A percentile compares a stretch with the other conserved stretches of the same genome.
Evolutionary conservation across 2,797 vertebrate genomes (phyloP).

Genomic region (Poecilia wingei): DNA sequence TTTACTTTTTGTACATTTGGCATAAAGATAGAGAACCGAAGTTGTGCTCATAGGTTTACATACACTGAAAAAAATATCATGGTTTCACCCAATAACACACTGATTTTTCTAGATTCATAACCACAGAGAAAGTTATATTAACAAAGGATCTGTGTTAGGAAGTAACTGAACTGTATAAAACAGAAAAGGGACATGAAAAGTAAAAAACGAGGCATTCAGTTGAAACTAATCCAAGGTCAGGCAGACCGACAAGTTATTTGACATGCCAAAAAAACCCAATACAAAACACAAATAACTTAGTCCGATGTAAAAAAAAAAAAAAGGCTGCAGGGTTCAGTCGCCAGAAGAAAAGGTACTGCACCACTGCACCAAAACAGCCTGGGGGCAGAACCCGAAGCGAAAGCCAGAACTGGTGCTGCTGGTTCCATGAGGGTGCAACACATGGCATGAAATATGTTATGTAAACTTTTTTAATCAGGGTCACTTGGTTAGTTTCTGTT

Average conservation of each 20-base stretch:
- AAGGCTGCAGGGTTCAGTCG: neutral
- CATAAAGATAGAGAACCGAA: slow-evolving; percentile 10
- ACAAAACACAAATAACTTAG: neutral
- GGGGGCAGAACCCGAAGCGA: neutral
- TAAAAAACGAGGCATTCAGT: neutral
- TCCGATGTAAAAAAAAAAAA: neutral
- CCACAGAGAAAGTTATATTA: neutral
- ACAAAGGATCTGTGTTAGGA: neutral
- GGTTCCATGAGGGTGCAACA: neutral
- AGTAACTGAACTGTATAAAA: neutral
- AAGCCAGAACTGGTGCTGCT: neutral
- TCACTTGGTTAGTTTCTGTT: neutral
- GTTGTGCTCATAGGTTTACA: neutral
- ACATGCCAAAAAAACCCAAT: neutral
- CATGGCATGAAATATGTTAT: neutral
- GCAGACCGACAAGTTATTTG: neutral
- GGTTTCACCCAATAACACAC: neutral
- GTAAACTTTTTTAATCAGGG: neutral
- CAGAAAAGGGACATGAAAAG: neutral
- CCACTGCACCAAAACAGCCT: neutral
- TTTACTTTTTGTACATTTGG: slow-evolving; percentile 9
- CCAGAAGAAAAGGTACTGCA: neutral
- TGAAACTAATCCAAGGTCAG: neutral
- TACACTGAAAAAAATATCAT: neutral
- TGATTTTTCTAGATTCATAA: neutral